Conservation (phyloP, 2,113 vertebrate species). For the Myiagra hebetior region DNA sequence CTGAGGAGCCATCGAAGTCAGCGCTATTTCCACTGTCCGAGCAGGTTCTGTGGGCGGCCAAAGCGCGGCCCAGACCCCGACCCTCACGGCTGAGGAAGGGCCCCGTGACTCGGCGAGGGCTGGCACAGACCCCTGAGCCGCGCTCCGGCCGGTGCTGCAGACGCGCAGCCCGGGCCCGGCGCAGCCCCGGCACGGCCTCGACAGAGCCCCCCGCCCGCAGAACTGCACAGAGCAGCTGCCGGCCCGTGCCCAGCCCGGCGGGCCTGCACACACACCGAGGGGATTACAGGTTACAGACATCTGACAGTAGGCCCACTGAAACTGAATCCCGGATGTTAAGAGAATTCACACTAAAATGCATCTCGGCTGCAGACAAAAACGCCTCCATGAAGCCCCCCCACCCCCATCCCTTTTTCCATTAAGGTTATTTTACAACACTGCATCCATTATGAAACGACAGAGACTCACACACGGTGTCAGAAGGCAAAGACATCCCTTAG, state of each 20-base stretch:
- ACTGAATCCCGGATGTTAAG: background rate
- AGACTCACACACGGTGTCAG: background rate
- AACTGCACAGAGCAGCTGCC: background rate
- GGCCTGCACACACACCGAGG: accelerated
- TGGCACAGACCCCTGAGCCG: accelerated
- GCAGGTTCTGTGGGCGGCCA: accelerated
- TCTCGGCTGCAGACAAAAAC: background rate
- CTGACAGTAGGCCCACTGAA: background rate
- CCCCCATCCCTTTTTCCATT: background rate
- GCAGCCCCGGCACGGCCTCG: background rate
- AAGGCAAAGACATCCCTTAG: background rate
- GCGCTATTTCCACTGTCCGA: background rate
- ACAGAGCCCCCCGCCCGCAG: background rate
- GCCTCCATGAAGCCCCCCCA: accelerated
- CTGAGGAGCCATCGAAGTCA: background rate
- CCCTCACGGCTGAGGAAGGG: accelerated
- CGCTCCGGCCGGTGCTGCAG: background rate
- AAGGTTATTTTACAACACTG: background rate
- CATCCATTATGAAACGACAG: background rate
- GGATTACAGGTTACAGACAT: background rate
- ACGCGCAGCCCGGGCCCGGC: background rate
- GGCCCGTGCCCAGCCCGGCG: accelerated
- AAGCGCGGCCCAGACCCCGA: background rate
- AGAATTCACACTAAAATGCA: background rate
- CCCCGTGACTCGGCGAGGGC: background rate